Percentiles rank a stretch among this genome's conserved stretches.
These are phyloP conservation scores for Scortum barcoo DNA, from an alignment of 2,113 vertebrate species.

Conservation along the genomic window DNA sequence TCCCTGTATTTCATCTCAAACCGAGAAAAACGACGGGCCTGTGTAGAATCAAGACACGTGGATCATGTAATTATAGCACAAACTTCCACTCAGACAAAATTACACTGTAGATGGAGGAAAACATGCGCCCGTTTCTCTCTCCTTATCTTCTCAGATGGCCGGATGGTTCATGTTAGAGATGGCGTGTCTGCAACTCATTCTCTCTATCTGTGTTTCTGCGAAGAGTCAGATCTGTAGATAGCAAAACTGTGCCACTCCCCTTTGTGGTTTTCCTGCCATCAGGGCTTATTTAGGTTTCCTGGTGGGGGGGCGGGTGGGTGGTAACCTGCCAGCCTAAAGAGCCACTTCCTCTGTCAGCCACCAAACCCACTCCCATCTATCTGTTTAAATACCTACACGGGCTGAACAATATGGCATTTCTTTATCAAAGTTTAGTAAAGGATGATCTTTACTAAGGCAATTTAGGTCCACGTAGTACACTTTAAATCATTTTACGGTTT, in stretches of 20 bases:
- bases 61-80: slow-evolving; percentile 45
- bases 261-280: slow-evolving; percentile 80
- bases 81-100: slow-evolving; percentile 51
- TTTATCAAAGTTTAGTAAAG: not conserved
- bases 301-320: too few species aligned
- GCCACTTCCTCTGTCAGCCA: slow-evolving; percentile 71
- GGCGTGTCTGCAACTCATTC: slow-evolving; percentile 77
- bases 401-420: not conserved
- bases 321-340: slow-evolving; percentile 72
- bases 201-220: slow-evolving; percentile 76
- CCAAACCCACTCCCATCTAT: slow-evolving; percentile 22
- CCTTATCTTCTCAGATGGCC: slow-evolving; percentile 64
- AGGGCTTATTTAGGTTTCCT: slow-evolving; percentile 74
- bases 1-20: slow-evolving; percentile 34
- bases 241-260: slow-evolving; percentile 73
- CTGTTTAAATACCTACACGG: not conserved
- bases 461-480: not conserved
- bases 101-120: slow-evolving; percentile 39
- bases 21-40: slow-evolving; percentile 12
- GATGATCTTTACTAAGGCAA: not conserved
- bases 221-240: slow-evolving; percentile 76
- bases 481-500: not conserved
- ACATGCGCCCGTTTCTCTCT: slow-evolving; percentile 45
- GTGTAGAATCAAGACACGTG: slow-evolving; percentile 35
- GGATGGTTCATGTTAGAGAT: slow-evolving; percentile 75